Percentiles rank a stretch among this genome's conserved stretches.
Conservation (phyloP, 2,888 invertebrate genomes). For the Lapara coniferarum region DNA sequence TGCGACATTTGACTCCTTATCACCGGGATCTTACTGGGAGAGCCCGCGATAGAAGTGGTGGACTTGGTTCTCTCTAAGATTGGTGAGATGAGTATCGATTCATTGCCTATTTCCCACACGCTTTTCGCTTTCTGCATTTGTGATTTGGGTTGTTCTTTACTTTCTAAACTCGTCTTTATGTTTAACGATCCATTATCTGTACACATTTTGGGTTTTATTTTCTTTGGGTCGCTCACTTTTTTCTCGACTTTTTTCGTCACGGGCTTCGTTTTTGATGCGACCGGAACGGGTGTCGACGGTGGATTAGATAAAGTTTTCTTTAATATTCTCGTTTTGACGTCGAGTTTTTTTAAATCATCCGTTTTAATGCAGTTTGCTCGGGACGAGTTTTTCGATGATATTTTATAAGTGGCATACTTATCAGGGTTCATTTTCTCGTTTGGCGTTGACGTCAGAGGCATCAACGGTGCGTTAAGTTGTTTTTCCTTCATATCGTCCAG, state of each 20-base stretch:
- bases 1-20: conserved; percentile 81
- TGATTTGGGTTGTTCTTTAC: conserved; percentile 65
- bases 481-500: conserved; percentile 83
- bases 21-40: conserved; percentile 86
- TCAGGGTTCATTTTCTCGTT: conserved; percentile 75
- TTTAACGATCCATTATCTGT: conserved; percentile 71
- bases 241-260: conserved; percentile 71
- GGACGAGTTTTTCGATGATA: conserved; percentile 70
- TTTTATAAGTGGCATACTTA: conserved; percentile 81
- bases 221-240: conserved; percentile 72
- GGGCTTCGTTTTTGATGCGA: conserved; percentile 74
- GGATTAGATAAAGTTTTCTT: conserved; percentile 82
- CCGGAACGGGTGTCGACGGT: conserved; percentile 78
- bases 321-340: conserved; percentile 81
- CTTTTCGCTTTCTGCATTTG: conserved; percentile 81
- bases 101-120: conserved; percentile 81
- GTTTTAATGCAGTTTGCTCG: conserved; percentile 70
- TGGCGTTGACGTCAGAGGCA: conserved; percentile 63
- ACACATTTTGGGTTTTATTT: conserved; percentile 70
- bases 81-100: conserved; percentile 60
- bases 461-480: conserved; percentile 70
- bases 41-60: conserved; percentile 82
- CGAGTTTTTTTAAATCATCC: conserved; percentile 78
- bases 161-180: conserved; percentile 65
- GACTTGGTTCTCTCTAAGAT: conserved; percentile 78